A percentile compares a stretch with the other conserved stretches of the same genome.
Evolutionary conservation across 2,113 vertebrate genomes (phyloP).

Genomic region (Hyperopisus bebe): DNA sequence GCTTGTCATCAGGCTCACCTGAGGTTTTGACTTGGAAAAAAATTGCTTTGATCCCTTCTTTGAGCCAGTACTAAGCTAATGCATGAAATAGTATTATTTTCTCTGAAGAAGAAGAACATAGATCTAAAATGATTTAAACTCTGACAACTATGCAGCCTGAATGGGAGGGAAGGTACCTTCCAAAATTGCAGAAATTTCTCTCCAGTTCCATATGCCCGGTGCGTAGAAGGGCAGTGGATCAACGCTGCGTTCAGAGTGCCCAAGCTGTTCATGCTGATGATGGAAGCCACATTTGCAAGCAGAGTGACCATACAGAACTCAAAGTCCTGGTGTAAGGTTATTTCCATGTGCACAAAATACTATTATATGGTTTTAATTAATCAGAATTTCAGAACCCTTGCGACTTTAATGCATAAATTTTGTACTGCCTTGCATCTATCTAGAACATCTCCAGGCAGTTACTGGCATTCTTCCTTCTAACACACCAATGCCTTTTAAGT

Average conservation of each 20-base stretch:
- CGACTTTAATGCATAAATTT: not conserved
- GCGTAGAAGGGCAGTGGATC: not conserved
- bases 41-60: conserved; percentile 17
- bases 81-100: conserved; percentile 1
- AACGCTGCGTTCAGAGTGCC: not conserved
- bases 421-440: not conserved
- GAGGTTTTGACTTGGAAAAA: not conserved
- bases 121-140: not conserved
- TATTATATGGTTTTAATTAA: not conserved
- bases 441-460: not conserved
- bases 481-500: not conserved
- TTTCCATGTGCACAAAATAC: not conserved
- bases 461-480: not conserved
- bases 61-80: not conserved
- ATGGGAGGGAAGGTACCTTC: not conserved
- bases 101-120: conserved; percentile 1
- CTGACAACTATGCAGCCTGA: not conserved
- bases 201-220: not conserved
- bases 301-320: not conserved
- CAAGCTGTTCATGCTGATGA: too few relatives aligned
- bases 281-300: not conserved
- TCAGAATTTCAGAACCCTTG: not conserved
- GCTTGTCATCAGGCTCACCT: not conserved
- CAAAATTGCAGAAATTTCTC: not conserved
- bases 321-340: not conserved